phyloP scores from a whole-genome alignment of 2,888 invertebrate genomes.

The Temnothorax unifasciatus region DNA sequence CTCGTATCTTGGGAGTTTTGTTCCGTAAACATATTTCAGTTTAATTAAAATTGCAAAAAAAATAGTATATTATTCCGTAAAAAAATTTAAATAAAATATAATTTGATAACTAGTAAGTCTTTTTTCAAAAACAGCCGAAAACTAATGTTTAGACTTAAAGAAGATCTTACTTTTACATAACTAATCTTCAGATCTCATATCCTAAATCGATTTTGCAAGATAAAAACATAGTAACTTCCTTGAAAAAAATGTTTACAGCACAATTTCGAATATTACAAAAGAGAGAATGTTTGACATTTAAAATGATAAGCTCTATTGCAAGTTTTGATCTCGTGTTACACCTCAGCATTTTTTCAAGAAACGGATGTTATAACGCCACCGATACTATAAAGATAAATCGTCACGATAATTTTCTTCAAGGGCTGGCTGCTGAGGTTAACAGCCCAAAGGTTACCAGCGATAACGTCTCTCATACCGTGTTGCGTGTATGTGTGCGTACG shows the following conservation, averaged over 20 bases:
- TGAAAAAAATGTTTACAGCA: background rate
- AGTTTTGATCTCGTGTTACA: background rate
- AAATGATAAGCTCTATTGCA: background rate
- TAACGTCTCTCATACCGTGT: slow-evolving; percentile 41
- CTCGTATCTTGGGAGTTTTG: background rate
- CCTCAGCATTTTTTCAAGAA: background rate
- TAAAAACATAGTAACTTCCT: background rate
- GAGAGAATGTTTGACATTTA: background rate
- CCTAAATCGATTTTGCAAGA: background rate
- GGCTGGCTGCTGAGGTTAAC: slow-evolving; percentile 63
- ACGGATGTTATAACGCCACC: background rate
- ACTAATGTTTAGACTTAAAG: background rate
- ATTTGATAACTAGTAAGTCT: background rate
- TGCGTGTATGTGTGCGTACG: background rate
- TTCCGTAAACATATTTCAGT: background rate
- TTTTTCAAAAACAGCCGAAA: background rate
- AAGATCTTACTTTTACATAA: background rate
- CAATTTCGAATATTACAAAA: background rate
- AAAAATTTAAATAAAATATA: background rate
- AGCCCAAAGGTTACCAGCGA: slow-evolving; percentile 67
- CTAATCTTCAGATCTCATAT: background rate
- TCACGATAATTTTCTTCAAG: slow-evolving; percentile 66
- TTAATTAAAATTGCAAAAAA: background rate
- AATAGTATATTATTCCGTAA: background rate
- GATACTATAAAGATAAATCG: slow-evolving; percentile 59